Evolutionary conservation across 2,113 vertebrate genomes (phyloP).

Genomic region (Sinosuthora webbiana): DNA sequence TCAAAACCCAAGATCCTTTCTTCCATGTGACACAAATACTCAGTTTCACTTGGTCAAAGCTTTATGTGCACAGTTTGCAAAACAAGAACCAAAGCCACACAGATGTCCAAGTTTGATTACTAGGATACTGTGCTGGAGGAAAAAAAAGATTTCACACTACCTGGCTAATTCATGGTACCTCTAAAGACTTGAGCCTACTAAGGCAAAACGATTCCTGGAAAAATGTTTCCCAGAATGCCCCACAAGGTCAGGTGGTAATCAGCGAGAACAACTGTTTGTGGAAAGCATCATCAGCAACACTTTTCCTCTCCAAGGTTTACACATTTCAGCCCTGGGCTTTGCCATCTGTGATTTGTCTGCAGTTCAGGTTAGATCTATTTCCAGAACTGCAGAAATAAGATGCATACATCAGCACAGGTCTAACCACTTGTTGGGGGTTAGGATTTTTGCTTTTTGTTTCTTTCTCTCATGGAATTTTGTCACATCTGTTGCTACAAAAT

Average conservation of each 20-base stretch:
- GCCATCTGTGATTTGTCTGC: background rate
- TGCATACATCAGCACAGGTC: background rate
- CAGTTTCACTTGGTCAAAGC: background rate
- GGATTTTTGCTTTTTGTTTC: background rate
- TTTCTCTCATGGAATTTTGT: background rate
- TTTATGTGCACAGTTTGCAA: background rate
- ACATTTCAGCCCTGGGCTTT: background rate
- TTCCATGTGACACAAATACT: background rate
- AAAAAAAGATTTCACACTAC: rapidly evolving
- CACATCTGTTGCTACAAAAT: background rate
- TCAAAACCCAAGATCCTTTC: background rate
- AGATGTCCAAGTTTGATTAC: background rate
- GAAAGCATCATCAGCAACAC: background rate
- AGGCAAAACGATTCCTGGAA: background rate
- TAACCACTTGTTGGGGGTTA: background rate
- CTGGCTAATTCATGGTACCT: background rate
- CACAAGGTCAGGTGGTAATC: background rate
- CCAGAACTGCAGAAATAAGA: background rate
- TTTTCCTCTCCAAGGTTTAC: background rate
- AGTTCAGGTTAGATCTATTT: background rate
- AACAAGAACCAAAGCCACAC: background rate
- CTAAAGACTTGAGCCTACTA: background rate
- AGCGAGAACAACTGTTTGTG: background rate
- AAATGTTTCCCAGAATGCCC: background rate
- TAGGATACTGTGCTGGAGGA: background rate